Conservation (phyloP, 2,888 invertebrate genomes). For the Drosophila birchii region DNA sequence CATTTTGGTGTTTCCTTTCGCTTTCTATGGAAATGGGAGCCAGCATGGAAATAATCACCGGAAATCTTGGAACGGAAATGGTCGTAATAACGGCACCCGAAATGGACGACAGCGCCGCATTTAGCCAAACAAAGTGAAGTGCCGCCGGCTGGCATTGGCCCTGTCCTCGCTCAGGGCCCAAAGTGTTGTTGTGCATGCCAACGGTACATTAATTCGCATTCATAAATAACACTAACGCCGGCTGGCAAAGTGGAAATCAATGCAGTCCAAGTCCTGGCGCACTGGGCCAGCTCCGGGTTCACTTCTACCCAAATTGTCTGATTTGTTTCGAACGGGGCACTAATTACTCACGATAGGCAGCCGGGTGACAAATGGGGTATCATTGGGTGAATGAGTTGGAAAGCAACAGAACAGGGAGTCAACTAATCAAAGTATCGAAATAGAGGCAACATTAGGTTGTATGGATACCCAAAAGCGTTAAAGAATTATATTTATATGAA, state of each 20-base stretch:
- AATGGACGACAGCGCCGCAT: constrained; percentile 67
- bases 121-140: constrained; percentile 67
- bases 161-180: constrained; percentile 26
- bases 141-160: constrained; percentile 32
- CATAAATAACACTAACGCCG: constrained; percentile 70
- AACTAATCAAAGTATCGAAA: background rate
- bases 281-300: constrained; percentile 5
- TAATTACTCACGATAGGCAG: constrained; percentile 32
- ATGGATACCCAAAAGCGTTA: background rate
- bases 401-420: background rate
- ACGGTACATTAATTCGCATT: constrained; percentile 73
- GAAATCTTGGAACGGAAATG: constrained; percentile 78
- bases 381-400: background rate
- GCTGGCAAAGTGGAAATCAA: constrained; percentile 67
- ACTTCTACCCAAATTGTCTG: constrained; percentile 8
- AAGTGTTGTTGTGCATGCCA: constrained; percentile 70
- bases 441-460: background rate
- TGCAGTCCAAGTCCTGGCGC: constrained; percentile 52
- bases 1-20: constrained; percentile 10
- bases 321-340: constrained; percentile 7
- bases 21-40: constrained; percentile 11
- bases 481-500: too few relatives aligned
- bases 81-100: constrained; percentile 72
- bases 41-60: constrained; percentile 73
- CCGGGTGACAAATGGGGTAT: constrained; percentile 24